Evolutionary conservation across 2,888 invertebrate genomes (phyloP).

Genomic region (Phengaris arion): DNA sequence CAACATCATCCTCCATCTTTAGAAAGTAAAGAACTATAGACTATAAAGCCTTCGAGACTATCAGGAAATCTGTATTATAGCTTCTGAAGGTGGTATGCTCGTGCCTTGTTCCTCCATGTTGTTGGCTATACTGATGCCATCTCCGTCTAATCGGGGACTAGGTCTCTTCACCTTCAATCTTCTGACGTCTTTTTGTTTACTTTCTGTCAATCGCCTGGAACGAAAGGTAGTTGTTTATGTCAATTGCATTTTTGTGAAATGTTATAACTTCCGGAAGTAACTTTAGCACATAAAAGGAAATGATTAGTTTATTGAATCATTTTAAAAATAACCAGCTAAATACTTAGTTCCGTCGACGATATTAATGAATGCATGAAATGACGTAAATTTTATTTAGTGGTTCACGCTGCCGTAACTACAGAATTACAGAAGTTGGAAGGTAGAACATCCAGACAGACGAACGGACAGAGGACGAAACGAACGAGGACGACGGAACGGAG

Average conservation of each 20-base stretch:
- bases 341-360: neutral
- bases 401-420: no score
- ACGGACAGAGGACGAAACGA: no score
- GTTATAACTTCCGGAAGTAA: no score
- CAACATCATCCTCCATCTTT: neutral
- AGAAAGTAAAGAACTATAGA: neutral
- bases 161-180: conserved; percentile 54
- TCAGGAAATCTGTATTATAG: conserved; percentile 54
- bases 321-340: neutral
- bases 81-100: conserved; percentile 60
- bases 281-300: no score
- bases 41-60: neutral
- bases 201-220: conserved; percentile 71
- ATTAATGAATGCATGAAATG: neutral
- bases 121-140: conserved; percentile 58
- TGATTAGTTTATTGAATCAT: neutral
- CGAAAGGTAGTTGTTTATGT: conserved; percentile 5
- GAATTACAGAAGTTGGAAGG: no score
- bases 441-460: no score
- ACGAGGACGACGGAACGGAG: no score
- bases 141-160: conserved; percentile 53
- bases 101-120: conserved; percentile 64
- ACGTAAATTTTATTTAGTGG: neutral
- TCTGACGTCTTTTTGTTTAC: conserved; percentile 62
- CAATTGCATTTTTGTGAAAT: neutral